A percentile compares a stretch with the other conserved stretches of the same genome.
These are phyloP conservation scores for Drosophila yooni DNA, from an alignment of 2,888 invertebrate species.

Conservation along the genomic window DNA sequence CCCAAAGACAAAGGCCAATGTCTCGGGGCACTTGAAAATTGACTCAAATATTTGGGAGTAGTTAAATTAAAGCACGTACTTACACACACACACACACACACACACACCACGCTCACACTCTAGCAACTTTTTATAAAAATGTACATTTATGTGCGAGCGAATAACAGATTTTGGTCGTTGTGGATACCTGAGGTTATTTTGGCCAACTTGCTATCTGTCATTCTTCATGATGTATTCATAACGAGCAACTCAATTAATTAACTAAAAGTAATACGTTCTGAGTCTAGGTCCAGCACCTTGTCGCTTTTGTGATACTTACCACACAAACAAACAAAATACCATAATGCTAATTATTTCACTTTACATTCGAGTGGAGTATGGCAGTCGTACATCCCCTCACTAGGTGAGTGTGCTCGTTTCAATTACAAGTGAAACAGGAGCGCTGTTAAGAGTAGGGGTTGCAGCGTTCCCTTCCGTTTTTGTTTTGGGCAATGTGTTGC, in stretches of 20 bases:
- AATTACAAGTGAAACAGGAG: conserved; percentile 52
- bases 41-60: conserved; percentile 77
- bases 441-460: not conserved
- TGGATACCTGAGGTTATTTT: conserved; percentile 73
- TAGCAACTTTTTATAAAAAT: conserved; percentile 3
- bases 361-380: conserved; percentile 29
- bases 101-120: conserved; percentile 4
- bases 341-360: conserved; percentile 77
- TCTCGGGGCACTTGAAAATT: conserved; percentile 75
- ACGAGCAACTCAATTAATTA: conserved; percentile 79
- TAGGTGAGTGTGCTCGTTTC: conserved; percentile 40
- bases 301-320: conserved; percentile 36
- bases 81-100: conserved; percentile 10
- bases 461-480: conserved; percentile 14
- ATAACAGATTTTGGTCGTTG: conserved; percentile 35
- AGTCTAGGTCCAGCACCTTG: conserved; percentile 18
- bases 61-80: conserved; percentile 63
- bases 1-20: conserved; percentile 80
- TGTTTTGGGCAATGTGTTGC: conserved; percentile 58
- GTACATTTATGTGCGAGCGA: not conserved
- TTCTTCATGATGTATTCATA: conserved; percentile 70
- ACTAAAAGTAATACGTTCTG: conserved; percentile 60
- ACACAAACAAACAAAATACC: conserved; percentile 45
- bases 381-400: not conserved
- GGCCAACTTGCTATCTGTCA: conserved; percentile 53